Base-by-base conservation (phyloP, 2,113 vertebrate genomes). In the Leptocoma aspasia region DNA sequence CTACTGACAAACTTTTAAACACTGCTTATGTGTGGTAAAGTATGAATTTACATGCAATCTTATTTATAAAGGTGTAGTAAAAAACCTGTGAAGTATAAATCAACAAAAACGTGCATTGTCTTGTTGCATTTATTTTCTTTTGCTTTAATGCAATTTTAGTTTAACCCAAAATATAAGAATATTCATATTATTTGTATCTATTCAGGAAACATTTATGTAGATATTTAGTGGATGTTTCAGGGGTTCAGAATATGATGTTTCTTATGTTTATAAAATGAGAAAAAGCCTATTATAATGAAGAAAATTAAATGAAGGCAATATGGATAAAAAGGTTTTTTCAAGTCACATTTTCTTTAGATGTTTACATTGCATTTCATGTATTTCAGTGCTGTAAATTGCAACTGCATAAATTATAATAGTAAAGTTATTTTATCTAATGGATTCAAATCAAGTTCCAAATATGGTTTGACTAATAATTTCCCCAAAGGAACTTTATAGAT, bases 381-480 rank as follows among this genome's bases (percentile, higher is more conserved):
- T 35, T 87, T 83, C 60, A 24, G 13, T 82, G 39, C 27, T 54
- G 15, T 39, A 81, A 93, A 81, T 80, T 90, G 35, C 76, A 89
- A n/a, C 16, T 60, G 6, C 52, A 63, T 79, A 57, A 84, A 69
- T 18, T 47, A 5, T 41, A 89, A 68, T 11, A 59, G 12, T 92
- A 44, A 75, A 76, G 17, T 75, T 94, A 54, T 86, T 93, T 92
- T 92, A n/a, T 61, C 9, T 52, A 50, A 53, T 31, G 37, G 60
- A 59, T 93, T 93, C 19, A 84, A 90, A 92, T 87, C n/a, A 93
- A 59, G 8, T 78, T 21, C 88, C 82, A 87, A 66, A 71, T 80
- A 63, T 21, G 22, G 19, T 85, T 89, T 78, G 73, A 92, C 72
- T 66, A 89, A 82, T 87, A 18, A 22, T 89, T 95, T 93, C 31